These are phyloP conservation scores for Cylindroiulus punctatus DNA, from an alignment of 2,888 invertebrate species.

Conservation along the genomic window DNA sequence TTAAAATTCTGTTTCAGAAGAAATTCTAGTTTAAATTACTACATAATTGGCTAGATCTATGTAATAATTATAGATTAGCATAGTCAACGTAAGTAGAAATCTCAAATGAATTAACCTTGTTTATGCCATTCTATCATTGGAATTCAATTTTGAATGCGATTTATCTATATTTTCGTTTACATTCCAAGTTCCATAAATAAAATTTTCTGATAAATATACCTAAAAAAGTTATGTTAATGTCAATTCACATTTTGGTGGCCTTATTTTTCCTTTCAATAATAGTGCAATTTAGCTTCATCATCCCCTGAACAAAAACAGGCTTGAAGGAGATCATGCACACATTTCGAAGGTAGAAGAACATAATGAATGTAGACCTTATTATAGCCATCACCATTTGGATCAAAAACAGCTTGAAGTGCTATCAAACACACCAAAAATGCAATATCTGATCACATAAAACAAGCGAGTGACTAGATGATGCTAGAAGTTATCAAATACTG, in stretches of 20 bases:
- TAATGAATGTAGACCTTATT: too few species aligned
- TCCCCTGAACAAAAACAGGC: background rate
- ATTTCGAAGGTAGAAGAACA: background rate
- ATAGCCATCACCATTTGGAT: background rate
- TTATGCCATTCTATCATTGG: background rate
- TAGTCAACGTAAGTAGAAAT: background rate
- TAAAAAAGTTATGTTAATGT: background rate
- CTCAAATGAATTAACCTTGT: background rate
- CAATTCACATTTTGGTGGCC: background rate
- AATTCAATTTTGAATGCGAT: background rate
- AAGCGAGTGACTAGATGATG: background rate
- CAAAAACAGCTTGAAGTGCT: background rate
- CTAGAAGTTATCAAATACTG: background rate
- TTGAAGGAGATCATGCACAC: background rate
- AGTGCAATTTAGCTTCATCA: background rate
- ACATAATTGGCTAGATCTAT: background rate
- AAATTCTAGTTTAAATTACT: constrained; percentile 1
- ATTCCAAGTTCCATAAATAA: background rate
- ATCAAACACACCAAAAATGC: background rate
- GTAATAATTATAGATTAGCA: constrained; percentile 8
- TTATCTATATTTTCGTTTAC: background rate
- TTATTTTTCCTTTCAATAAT: background rate
- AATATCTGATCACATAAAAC: background rate
- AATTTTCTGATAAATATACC: background rate
- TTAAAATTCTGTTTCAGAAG: constrained; percentile 1